Conservation (phyloP, 2,797 vertebrate genomes). For the Mareca penelope region DNA sequence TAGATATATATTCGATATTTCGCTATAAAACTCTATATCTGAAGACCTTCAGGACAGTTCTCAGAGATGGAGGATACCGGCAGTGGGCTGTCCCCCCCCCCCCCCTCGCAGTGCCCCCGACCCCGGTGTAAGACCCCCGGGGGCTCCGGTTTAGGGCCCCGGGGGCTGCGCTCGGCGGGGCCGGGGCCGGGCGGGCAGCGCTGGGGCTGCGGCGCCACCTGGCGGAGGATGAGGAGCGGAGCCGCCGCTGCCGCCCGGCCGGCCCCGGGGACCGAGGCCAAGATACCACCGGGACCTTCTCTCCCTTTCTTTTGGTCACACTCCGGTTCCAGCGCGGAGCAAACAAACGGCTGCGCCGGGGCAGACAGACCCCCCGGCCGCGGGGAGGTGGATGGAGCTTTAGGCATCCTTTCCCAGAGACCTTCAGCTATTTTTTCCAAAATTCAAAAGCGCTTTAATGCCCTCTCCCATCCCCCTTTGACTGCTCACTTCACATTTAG, state of each 20-base stretch:
- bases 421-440: neutral
- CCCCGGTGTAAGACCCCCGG: slow-evolving; percentile 48
- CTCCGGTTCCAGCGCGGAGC: neutral
- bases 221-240: slow-evolving; percentile 16
- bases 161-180: slow-evolving; percentile 54
- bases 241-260: neutral
- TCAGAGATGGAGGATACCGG: neutral
- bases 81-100: neutral
- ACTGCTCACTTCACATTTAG: neutral
- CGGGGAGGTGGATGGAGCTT: neutral
- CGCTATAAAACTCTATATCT: neutral
- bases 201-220: slow-evolving; percentile 76
- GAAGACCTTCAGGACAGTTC: neutral
- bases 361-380: neutral
- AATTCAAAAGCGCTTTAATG: neutral
- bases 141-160: slow-evolving; percentile 49
- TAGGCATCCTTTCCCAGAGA: neutral
- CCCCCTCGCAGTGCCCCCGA: neutral
- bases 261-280: neutral
- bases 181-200: neutral
- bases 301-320: slow-evolving; percentile 63
- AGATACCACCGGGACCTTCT: slow-evolving; percentile 60
- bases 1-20: neutral
- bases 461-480: neutral
- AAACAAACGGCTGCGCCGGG: neutral